phyloP scores from a whole-genome alignment of 1,140 invertebrate genomes.

The Catajapyx aquilonaris region DNA sequence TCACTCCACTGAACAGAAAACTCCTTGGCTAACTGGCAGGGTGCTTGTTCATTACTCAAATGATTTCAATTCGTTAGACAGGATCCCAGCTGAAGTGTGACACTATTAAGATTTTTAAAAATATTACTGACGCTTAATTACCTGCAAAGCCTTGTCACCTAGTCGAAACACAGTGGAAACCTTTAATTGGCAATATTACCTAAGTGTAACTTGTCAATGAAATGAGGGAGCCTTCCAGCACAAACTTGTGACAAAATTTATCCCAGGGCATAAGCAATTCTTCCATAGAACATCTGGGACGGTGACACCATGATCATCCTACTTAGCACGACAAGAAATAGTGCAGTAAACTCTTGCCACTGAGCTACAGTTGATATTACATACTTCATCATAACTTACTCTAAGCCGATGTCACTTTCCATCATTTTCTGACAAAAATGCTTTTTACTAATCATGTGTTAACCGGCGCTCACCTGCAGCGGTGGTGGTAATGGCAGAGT shows the following conservation, averaged over 20 bases:
- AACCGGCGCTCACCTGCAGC: slow-evolving; percentile 22
- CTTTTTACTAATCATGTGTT: slow-evolving; percentile 11
- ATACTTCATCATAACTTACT: slow-evolving; percentile 12
- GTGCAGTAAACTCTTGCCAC: neutral
- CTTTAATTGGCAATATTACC: no score
- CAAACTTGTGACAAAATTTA: no score
- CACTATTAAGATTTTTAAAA: neutral
- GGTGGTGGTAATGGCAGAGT: slow-evolving; percentile 33
- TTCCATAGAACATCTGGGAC: neutral
- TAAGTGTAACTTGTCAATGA: no score
- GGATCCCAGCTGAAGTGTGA: neutral
- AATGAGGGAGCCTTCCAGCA: no score
- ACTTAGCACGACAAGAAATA: neutral
- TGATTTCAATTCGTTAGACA: neutral
- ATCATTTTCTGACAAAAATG: slow-evolving; percentile 1
- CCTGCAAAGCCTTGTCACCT: no score
- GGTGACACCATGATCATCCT: neutral
- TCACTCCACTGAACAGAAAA: neutral
- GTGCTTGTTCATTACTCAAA: neutral
- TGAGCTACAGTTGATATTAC: neutral
- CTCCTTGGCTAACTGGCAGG: no score
- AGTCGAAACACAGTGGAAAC: no score
- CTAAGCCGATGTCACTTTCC: neutral
- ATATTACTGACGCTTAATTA: no score
- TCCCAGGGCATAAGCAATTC: no score